Conservation (phyloP, 1,140 invertebrate species). For the Spodoptera litura region DNA sequence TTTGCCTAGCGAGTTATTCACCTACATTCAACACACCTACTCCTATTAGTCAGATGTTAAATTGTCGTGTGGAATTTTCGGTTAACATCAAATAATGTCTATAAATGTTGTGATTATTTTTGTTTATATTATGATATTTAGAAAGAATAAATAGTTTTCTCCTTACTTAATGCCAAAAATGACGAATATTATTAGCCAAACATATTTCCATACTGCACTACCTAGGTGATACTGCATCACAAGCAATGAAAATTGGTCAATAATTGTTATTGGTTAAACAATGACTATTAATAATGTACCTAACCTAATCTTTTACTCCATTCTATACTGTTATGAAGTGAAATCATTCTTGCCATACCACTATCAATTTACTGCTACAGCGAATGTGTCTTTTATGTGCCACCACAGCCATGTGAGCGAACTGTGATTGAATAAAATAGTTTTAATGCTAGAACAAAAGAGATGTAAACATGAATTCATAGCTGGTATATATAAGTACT, state of each 20-base stretch:
- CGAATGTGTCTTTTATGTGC: conserved; percentile 29
- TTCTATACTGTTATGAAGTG: neutral
- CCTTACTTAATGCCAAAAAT: neutral
- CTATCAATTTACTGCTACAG: neutral
- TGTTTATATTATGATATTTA: conserved; percentile 3
- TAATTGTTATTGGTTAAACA: neutral
- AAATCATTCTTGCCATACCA: conserved; percentile 1
- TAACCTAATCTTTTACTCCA: neutral
- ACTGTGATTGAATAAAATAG: conserved; percentile 11
- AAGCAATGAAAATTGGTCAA: neutral
- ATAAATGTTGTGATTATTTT: conserved; percentile 7
- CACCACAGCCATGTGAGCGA: neutral
- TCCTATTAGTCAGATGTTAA: conserved; percentile 29
- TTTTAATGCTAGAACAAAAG: neutral
- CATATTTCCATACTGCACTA: neutral
- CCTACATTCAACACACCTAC: conserved; percentile 37
- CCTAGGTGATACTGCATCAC: neutral
- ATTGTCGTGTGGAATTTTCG: conserved; percentile 7
- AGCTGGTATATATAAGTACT: too few species aligned
- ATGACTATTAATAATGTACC: neutral
- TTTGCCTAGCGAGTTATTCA: conserved; percentile 51
- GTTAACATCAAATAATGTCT: neutral
- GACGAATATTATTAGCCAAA: neutral
- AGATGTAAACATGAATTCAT: too few species aligned
- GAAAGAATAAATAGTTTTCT: neutral